Evolutionary conservation across 2,797 vertebrate species (phyloP).

Genomic region (Vireo griseus): DNA sequence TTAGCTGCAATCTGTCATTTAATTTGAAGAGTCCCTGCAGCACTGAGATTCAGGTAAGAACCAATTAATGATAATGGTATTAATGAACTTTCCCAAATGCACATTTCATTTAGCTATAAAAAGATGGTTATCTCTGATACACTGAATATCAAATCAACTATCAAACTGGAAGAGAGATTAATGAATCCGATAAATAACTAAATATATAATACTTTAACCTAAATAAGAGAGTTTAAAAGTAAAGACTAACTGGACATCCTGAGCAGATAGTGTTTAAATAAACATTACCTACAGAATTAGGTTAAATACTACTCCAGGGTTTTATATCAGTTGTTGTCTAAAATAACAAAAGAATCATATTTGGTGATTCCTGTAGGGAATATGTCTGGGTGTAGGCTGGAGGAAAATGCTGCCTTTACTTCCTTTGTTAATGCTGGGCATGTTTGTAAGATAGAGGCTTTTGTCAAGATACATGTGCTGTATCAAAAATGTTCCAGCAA

Average conservation of each 20-base stretch:
- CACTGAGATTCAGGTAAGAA: slow-evolving; percentile 30
- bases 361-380: not conserved
- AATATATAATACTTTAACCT: not conserved
- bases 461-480: slow-evolving; percentile 36
- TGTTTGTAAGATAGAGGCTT: not conserved
- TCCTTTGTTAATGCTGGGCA: not conserved
- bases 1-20: not conserved
- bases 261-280: not conserved
- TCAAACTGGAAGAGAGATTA: not conserved
- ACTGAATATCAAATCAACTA: slow-evolving; percentile 10
- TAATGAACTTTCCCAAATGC: slow-evolving; percentile 42
- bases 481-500: not conserved
- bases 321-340: not conserved
- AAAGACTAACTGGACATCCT: not conserved
- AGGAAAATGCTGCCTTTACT: not conserved
- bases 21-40: not conserved
- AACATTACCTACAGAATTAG: not conserved
- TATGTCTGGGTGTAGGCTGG: not conserved
- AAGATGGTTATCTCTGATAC: slow-evolving; percentile 3
- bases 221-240: not conserved
- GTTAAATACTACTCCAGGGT: not conserved
- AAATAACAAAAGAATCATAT: not conserved
- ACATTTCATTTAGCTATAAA: slow-evolving; percentile 21
- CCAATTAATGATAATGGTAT: slow-evolving; percentile 40
- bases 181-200: not conserved